Evolutionary conservation across 2,113 vertebrate genomes (phyloP).

Genomic region (Psittacus erithacus): DNA sequence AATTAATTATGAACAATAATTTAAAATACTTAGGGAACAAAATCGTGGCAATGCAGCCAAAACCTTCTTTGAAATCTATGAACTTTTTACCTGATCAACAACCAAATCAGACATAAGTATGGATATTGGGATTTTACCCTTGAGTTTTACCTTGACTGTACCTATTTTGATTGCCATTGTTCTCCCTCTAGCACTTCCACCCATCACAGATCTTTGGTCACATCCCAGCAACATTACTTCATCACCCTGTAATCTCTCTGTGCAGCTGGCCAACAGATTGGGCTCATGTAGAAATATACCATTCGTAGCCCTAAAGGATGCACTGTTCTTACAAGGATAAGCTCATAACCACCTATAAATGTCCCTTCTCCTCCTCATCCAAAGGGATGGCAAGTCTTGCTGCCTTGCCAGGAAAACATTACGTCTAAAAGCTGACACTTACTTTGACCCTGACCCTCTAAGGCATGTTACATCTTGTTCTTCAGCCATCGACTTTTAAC

Average conservation of each 20-base stretch:
- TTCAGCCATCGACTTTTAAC: slow-evolving; percentile 10
- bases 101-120: neutral
- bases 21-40: neutral
- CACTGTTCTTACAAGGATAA: neutral
- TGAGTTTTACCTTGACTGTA: neutral
- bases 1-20: neutral
- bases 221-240: neutral
- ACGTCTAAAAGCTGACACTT: slow-evolving; percentile 11
- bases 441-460: slow-evolving; percentile 31
- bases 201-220: neutral
- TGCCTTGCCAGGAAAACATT: slow-evolving; percentile 49
- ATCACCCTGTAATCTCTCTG: neutral
- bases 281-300: neutral
- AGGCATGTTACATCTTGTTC: slow-evolving; percentile 56
- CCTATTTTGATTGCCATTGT: neutral
- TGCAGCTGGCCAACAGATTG: neutral
- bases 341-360: slow-evolving; percentile 24
- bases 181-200: neutral
- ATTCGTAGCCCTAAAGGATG: neutral
- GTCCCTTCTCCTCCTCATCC: neutral
- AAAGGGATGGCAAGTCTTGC: neutral
- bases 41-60: neutral
- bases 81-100: neutral
- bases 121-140: neutral
- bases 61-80: neutral